Evolutionary conservation across 2,113 vertebrate species (phyloP), one percentile per base, ranked within the genome.

Genomic region (Dunckerocampus dactyliophorus): DNA sequence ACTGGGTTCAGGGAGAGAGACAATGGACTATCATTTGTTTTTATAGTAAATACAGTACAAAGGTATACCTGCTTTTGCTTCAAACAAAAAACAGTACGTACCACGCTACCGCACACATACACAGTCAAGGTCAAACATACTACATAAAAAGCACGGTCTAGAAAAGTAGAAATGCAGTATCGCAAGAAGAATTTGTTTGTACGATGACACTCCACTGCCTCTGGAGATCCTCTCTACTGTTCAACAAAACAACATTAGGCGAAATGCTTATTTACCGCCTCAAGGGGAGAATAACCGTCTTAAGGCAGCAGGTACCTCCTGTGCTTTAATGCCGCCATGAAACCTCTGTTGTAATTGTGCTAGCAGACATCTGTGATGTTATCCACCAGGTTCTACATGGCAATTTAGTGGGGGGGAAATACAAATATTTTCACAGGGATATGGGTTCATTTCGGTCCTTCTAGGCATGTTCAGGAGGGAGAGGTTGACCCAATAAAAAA

Each of bases 271-370:
- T 78, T 86, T 85, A 85, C 71, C 65, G 58, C 63, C 45, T 67
- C 53, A 50, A 58, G 78, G 39, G 74, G 76, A 84, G 82, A 82
- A 86, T 69, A 82, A 72, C 71, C 79, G 71, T 43, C 68, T 78
- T 22, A 14, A 72, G 61, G 68, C 60, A 59, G 72, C 66, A 84
- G 72, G 61, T 85, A 61, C 62, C 31, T 77, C 51, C 75, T 53
- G 55, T 21, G 52, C 24, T 54, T 71, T 75, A 62, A 75, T 66
- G 55, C 47, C 17, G 4, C 50, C 47, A 24, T 63, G 74, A 77
- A 67, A 46, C 53, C 47, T 6, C 39, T 12, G 10, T 42, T 42
- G 39, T 42, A 12, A 13, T 13, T 59, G 39, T 69, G 56, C 39
- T 53, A 61, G 31, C 67, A 62, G 52, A 72, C 64, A 68, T 76